Percentiles rank a stretch among this genome's conserved stretches.
Evolutionary conservation across 2,113 vertebrate species (phyloP).

Genomic region (Thinocorus orbignyianus): DNA sequence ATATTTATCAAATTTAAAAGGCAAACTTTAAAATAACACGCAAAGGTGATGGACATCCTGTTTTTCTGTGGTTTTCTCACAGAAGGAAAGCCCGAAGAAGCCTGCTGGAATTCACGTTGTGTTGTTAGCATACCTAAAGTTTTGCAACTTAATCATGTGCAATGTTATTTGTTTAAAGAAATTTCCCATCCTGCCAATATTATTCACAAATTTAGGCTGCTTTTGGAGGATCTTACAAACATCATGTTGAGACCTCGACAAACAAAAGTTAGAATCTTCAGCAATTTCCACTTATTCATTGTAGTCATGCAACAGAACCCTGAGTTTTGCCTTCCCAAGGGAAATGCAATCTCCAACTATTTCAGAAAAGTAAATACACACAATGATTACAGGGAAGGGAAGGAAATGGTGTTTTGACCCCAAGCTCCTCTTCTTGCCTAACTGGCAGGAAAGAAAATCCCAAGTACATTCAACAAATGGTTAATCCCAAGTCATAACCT

Average conservation of each 20-base stretch:
- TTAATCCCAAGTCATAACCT: neutral
- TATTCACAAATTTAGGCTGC: neutral
- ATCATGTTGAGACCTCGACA: neutral
- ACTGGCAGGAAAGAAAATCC: neutral
- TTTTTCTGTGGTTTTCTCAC: too few relatives aligned
- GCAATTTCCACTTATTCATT: neutral
- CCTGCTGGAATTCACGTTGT: neutral
- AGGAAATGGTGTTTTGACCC: neutral
- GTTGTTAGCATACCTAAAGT: neutral
- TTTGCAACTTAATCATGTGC: neutral
- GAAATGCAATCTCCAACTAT: neutral
- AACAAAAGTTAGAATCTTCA: neutral
- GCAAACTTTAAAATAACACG: conserved; percentile 3
- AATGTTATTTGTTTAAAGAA: neutral
- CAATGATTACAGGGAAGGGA: neutral
- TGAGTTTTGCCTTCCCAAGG: neutral
- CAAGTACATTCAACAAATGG: neutral
- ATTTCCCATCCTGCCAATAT: neutral
- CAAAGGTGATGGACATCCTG: neutral
- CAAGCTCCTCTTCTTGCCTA: neutral
- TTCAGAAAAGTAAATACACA: neutral
- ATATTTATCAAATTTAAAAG: neutral
- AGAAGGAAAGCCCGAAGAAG: neutral
- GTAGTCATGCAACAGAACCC: neutral
- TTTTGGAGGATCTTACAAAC: neutral